phyloP scores from a whole-genome alignment of 1,140 invertebrate species.

The Conus ventricosus region DNA sequence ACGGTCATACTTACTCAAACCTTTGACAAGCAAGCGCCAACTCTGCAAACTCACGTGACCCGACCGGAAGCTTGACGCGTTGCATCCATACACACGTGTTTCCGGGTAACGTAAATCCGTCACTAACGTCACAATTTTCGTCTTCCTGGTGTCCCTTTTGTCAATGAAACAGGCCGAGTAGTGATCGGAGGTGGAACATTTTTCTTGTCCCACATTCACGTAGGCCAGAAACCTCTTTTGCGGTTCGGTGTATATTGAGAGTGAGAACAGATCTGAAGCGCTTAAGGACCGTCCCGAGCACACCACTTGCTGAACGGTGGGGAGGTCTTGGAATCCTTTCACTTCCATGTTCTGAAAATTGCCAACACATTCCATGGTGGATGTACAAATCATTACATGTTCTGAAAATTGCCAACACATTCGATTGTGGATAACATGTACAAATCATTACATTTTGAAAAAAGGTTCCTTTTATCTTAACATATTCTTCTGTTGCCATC shows the following conservation, averaged over 20 bases:
- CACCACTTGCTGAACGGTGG: slow-evolving; percentile 10
- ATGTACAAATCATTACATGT: too few relatives aligned
- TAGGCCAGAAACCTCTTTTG: neutral
- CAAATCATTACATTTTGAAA: too few relatives aligned
- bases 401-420: too few relatives aligned
- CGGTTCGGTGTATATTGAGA: neutral
- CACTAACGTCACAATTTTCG: slow-evolving; percentile 10
- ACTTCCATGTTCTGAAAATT: slow-evolving; percentile 2
- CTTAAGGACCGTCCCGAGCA: neutral
- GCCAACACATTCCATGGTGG: too few relatives aligned
- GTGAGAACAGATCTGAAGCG: slow-evolving; percentile 19
- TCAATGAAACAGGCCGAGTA: slow-evolving; percentile 33
- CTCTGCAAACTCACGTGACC: slow-evolving; percentile 17
- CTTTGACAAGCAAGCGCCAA: slow-evolving; percentile 8
- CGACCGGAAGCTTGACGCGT: slow-evolving; percentile 26
- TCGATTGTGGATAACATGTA: too few relatives aligned
- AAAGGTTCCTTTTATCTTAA: too few relatives aligned
- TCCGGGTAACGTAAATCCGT: neutral
- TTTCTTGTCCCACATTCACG: neutral
- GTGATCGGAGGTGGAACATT: slow-evolving; percentile 18
- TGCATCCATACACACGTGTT: slow-evolving; percentile 19
- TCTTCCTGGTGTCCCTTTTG: neutral
- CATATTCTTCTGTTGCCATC: too few relatives aligned
- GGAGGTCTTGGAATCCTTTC: neutral
- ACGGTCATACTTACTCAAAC: neutral